Conservation (phyloP, 2,888 invertebrate species). For the Tineola bisselliella region DNA sequence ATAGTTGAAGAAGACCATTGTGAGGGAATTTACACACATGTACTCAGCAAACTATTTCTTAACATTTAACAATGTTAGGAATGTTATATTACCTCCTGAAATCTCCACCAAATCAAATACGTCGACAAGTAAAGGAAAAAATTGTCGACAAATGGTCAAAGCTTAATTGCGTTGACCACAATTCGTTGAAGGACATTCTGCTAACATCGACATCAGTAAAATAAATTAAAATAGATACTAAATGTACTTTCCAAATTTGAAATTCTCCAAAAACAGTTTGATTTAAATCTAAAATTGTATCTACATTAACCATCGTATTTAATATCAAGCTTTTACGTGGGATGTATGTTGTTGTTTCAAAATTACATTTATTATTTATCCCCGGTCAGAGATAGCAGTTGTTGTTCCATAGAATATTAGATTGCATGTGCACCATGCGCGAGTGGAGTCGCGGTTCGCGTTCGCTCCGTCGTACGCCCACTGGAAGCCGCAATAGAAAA, state of each 20-base stretch:
- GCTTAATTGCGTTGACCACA: conserved; percentile 60
- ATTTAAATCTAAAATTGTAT: background rate
- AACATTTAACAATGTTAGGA: background rate
- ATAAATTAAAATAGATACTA: conserved; percentile 44
- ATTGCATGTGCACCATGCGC: conserved; percentile 4
- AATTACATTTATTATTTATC: conserved; percentile 19
- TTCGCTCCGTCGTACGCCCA: conserved; percentile 25
- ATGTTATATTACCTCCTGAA: background rate
- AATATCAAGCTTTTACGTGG: background rate
- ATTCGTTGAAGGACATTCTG: conserved; percentile 47
- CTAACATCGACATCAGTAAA: conserved; percentile 48
- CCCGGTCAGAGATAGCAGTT: conserved; percentile 20
- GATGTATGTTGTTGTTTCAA: background rate
- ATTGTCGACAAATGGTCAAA: conserved; percentile 59
- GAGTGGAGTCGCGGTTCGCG: conserved; percentile 10
- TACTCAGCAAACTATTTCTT: too few relatives aligned
- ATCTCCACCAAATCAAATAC: conserved; percentile 10
- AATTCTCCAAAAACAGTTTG: background rate
- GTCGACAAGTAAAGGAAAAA: conserved; percentile 34
- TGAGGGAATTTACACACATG: too few relatives aligned
- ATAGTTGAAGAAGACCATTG: too few relatives aligned
- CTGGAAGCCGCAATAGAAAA: conserved; percentile 58
- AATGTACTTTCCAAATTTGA: background rate
- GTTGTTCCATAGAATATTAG: background rate
- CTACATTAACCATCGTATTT: background rate